phyloP scores from a whole-genome alignment of 2,888 invertebrate genomes.

The Dryococelus australis region DNA sequence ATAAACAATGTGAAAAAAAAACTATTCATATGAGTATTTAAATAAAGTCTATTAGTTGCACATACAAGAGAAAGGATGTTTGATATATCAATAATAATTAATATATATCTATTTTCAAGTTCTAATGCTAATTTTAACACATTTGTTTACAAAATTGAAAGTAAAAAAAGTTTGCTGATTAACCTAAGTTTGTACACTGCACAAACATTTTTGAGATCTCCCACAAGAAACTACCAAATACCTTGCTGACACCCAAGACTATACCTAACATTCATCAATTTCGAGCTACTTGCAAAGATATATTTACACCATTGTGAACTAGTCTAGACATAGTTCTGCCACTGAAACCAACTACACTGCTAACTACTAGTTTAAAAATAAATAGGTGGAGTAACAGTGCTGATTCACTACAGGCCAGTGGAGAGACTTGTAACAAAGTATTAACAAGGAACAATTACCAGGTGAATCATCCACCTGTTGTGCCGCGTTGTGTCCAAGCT shows the following conservation, averaged over 20 bases:
- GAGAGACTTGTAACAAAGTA: background rate
- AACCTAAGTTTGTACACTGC: background rate
- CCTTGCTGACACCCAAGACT: background rate
- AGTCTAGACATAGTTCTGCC: background rate
- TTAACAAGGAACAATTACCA: background rate
- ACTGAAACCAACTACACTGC: background rate
- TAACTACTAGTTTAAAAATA: background rate
- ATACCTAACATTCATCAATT: background rate
- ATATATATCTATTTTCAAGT: background rate
- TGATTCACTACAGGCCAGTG: background rate
- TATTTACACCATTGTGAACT: background rate
- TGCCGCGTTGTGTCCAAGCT: background rate
- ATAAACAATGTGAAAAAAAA: constrained; percentile 1
- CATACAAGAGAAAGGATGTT: too few relatives aligned
- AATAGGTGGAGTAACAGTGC: background rate
- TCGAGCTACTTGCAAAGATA: background rate
- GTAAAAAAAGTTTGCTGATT: background rate
- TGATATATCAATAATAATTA: background rate
- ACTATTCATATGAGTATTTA: constrained; percentile 11
- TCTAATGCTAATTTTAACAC: background rate
- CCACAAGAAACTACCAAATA: background rate
- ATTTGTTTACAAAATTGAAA: background rate
- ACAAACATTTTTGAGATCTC: background rate
- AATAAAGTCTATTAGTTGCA: background rate
- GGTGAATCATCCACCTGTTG: background rate